Evolutionary conservation across 1,140 invertebrate species (phyloP).

Genomic region (Bombus haemorrhoidalis): DNA sequence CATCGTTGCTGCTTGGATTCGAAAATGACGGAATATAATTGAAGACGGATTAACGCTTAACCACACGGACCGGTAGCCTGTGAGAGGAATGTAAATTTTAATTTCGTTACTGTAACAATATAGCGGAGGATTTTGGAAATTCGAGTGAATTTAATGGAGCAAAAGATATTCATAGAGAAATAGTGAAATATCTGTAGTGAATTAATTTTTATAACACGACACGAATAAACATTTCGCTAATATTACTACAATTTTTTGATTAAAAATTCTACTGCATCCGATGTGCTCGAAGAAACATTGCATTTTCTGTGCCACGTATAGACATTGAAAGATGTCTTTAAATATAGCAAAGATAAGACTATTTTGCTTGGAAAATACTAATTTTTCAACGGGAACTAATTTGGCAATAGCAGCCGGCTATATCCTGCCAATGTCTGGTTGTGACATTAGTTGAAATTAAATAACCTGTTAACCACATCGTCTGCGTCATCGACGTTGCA

Average conservation of each 20-base stretch:
- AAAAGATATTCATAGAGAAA: not conserved
- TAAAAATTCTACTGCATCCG: rapidly evolving
- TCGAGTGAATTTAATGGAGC: not conserved
- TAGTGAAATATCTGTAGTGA: not conserved
- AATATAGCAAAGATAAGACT: not conserved
- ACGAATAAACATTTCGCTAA: not conserved
- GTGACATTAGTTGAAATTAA: not conserved
- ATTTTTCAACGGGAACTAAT: not conserved
- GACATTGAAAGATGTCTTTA: not conserved
- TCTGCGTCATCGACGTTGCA: not conserved
- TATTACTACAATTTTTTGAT: not conserved
- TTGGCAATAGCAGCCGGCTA: no score
- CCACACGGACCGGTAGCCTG: no score
- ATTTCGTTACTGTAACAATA: not conserved
- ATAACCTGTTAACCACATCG: not conserved
- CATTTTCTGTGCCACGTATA: no score
- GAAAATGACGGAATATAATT: no score
- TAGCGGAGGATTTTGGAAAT: no score
- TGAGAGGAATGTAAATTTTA: not conserved
- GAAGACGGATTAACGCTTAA: no score
- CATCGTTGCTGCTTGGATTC: no score
- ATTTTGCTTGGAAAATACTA: no score
- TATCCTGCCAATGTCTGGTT: not conserved
- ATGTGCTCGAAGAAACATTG: no score
- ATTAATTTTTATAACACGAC: not conserved